Conservation (phyloP, 2,888 invertebrate species). For the Seira sanloemensis region DNA sequence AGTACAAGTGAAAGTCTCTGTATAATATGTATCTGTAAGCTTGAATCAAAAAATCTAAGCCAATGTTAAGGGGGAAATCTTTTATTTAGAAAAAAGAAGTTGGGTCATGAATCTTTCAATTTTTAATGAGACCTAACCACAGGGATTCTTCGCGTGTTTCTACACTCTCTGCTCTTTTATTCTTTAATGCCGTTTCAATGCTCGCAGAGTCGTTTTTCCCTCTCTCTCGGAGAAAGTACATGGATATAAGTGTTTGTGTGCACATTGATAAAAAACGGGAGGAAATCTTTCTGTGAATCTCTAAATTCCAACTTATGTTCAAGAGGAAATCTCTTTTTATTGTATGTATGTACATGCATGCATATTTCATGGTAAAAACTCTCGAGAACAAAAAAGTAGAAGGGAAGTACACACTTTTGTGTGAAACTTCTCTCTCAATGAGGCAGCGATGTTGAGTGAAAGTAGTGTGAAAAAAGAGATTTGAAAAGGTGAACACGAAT, state of each 20-base stretch:
- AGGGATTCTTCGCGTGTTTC: constrained; percentile 49
- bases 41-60: too few relatives aligned
- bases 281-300: neutral
- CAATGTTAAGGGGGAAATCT: constrained; percentile 39
- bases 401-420: neutral
- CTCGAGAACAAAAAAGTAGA: neutral
- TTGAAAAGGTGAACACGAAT: too few relatives aligned
- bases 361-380: neutral
- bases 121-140: constrained; percentile 65
- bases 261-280: neutral
- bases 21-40: neutral
- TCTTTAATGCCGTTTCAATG: constrained; percentile 21
- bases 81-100: too few relatives aligned
- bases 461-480: too few relatives aligned
- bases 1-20: constrained; percentile 47
- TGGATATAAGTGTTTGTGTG: too few relatives aligned
- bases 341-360: neutral
- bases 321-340: neutral
- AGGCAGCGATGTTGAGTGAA: too few relatives aligned
- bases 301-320: neutral
- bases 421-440: neutral
- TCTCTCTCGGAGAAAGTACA: neutral
- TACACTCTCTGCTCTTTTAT: neutral
- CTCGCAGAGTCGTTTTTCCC: neutral
- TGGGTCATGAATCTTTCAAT: constrained; percentile 68